phyloP scores from a whole-genome alignment of 2,797 vertebrate genomes.

The Holocentrus rufus region DNA sequence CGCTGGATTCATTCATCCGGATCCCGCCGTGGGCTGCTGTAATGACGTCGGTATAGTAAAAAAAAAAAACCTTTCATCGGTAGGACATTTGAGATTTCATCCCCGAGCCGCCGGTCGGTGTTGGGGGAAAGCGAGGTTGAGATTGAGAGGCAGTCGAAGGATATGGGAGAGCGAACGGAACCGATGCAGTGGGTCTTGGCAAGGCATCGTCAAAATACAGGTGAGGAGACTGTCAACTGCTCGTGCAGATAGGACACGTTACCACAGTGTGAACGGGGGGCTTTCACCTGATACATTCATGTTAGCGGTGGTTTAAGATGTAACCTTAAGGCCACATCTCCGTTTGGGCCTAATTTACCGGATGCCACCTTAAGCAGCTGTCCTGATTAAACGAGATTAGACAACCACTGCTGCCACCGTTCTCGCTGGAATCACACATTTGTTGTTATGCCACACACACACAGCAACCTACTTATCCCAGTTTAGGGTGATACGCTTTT shows the following conservation, averaged over 20 bases:
- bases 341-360: constrained; percentile 49
- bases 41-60: constrained; percentile 61
- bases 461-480: too few species aligned
- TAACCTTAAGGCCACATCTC: constrained; percentile 60
- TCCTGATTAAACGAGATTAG: constrained; percentile 46
- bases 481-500: background rate
- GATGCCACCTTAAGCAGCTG: constrained; percentile 59
- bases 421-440: constrained; percentile 57
- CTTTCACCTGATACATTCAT: constrained; percentile 14
- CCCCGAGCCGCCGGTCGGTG: constrained; percentile 38
- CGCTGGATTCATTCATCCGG: constrained; percentile 54
- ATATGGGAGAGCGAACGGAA: constrained; percentile 81
- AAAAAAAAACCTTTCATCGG: constrained; percentile 38
- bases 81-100: constrained; percentile 47
- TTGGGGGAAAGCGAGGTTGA: constrained; percentile 52
- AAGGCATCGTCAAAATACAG: constrained; percentile 80
- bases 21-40: constrained; percentile 22
- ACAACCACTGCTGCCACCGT: constrained; percentile 6
- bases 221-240: constrained; percentile 57
- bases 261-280: constrained; percentile 39
- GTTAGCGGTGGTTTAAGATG: constrained; percentile 17
- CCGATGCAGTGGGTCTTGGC: constrained; percentile 78
- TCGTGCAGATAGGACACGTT: background rate
- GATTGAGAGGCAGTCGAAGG: constrained; percentile 67
- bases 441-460: constrained; percentile 24